Evolutionary conservation across 2,113 vertebrate species (phyloP).

Genomic region (Vombatus ursinus): DNA sequence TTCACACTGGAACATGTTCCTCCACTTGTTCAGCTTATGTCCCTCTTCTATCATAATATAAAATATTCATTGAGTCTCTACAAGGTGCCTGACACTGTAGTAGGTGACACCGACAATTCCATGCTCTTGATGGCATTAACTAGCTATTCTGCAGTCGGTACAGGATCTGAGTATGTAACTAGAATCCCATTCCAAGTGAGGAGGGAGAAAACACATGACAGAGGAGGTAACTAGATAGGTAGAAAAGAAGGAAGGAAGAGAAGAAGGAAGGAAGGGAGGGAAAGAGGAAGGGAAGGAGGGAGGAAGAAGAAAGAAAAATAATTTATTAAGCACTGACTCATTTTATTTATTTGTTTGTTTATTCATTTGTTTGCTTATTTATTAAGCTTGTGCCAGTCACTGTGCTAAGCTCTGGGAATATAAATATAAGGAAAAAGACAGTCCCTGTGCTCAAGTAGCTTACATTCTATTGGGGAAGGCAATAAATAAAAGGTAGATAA

Average conservation of each 20-base stretch:
- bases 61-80: constrained; percentile 16
- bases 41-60: constrained; percentile 5
- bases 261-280: neutral
- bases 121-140: constrained; percentile 15
- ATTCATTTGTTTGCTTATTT: neutral
- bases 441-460: neutral
- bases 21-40: constrained; percentile 29
- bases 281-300: too few species aligned
- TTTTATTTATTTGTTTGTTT: neutral
- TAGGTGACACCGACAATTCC: constrained; percentile 34
- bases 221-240: neutral
- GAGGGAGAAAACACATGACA: neutral
- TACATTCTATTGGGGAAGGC: neutral
- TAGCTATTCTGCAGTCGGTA: neutral
- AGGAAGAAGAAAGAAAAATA: neutral
- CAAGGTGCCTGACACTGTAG: constrained; percentile 35
- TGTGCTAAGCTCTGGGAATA: neutral
- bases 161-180: neutral
- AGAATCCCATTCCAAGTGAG: constrained; percentile 9
- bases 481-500: neutral
- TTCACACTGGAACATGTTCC: constrained; percentile 41
- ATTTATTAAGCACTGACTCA: neutral
- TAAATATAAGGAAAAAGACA: neutral
- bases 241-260: neutral
- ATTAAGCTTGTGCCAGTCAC: neutral